Conservation (phyloP, 2,888 invertebrate genomes). For the Brachyptera risi region DNA sequence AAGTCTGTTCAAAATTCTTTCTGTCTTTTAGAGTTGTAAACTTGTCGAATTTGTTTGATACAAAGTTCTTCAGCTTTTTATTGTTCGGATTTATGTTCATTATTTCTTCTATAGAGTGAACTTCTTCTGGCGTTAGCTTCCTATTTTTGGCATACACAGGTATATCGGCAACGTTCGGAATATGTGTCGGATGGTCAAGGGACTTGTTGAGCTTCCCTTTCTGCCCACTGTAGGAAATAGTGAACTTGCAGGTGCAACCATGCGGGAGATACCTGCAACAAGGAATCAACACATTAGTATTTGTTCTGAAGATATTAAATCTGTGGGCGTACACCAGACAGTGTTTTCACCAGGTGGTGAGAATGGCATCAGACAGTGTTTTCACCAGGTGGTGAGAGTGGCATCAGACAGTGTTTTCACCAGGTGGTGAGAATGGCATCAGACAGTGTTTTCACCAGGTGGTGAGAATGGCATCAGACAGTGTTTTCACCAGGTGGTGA, state of each 20-base stretch:
- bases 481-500: too few relatives aligned
- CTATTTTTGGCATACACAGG: not conserved
- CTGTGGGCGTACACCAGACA: too few relatives aligned
- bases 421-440: too few relatives aligned
- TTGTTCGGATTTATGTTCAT: not conserved
- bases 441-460: too few relatives aligned
- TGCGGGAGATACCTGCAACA: not conserved
- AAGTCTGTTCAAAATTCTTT: not conserved
- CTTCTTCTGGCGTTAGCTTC: not conserved
- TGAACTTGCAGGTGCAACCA: not conserved
- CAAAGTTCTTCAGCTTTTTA: too few relatives aligned
- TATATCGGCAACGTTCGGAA: not conserved
- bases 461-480: too few relatives aligned
- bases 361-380: too few relatives aligned
- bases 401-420: too few relatives aligned
- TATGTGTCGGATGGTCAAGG: not conserved
- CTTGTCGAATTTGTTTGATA: not conserved
- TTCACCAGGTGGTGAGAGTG: too few relatives aligned
- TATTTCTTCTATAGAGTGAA: not conserved
- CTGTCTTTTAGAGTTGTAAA: not conserved
- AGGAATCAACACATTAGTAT: not conserved
- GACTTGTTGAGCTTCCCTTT: not conserved
- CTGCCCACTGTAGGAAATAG: not conserved
- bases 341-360: too few relatives aligned
- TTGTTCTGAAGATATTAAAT: too few relatives aligned